Conservation (phyloP, 2,113 vertebrate genomes). For the Podiceps cristatus region DNA sequence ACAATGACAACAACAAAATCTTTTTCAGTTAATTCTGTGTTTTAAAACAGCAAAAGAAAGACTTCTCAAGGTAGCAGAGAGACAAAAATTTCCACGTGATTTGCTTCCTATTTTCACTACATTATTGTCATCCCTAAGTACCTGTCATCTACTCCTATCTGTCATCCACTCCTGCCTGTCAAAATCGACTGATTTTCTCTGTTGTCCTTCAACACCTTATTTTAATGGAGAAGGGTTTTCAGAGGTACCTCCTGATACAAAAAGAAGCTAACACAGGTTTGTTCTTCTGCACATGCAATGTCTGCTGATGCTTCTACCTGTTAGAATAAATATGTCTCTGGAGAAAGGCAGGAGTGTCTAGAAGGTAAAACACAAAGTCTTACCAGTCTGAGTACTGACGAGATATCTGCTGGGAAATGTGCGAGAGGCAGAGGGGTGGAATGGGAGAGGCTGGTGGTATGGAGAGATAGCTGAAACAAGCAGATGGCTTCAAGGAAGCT, state of each 20-base stretch:
- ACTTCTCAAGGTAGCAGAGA: not conserved
- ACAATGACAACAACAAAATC: not conserved
- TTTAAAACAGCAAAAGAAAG: not conserved
- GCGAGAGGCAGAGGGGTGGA: not conserved
- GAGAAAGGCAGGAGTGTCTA: not conserved
- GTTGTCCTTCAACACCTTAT: not conserved
- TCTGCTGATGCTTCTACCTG: not conserved
- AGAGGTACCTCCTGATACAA: not conserved
- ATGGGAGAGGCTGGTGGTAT: not conserved
- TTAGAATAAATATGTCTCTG: not conserved
- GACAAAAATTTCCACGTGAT: not conserved
- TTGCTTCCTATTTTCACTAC: not conserved
- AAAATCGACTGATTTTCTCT: not conserved
- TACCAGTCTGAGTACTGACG: not conserved
- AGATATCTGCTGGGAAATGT: not conserved
- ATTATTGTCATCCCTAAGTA: not conserved
- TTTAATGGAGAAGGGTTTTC: not conserved
- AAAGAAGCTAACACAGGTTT: not conserved
- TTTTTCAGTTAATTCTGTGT: not conserved
- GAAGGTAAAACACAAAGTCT: not conserved
- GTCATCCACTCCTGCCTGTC: not conserved
- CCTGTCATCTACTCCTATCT: not conserved
- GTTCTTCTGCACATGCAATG: not conserved
- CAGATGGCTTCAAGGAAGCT: constrained; percentile 64
- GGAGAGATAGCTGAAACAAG: constrained; percentile 57